Conservation (phyloP, 2,113 vertebrate species). For the Protobothrops flavoviridis region DNA sequence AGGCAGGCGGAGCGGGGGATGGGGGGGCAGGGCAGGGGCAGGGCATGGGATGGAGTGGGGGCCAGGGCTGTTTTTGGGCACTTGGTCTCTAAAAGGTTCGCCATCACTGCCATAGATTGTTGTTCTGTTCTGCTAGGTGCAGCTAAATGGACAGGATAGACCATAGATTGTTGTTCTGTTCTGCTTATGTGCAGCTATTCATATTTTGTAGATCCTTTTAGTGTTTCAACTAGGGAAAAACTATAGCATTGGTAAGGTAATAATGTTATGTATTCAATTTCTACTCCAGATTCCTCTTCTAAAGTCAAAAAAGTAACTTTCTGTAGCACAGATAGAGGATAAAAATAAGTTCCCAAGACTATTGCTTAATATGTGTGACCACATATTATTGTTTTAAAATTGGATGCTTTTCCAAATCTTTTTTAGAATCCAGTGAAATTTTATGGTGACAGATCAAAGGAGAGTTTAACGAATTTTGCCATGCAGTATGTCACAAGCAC, state of each 20-base stretch:
- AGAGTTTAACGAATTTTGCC: slow-evolving; percentile 83
- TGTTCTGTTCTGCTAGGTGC: too few relatives aligned
- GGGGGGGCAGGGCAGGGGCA: too few relatives aligned
- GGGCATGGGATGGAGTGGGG: too few relatives aligned
- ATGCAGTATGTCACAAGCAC: slow-evolving; percentile 89
- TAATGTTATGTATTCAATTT: background rate
- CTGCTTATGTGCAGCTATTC: background rate
- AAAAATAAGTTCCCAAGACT: background rate
- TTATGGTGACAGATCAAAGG: slow-evolving; percentile 82
- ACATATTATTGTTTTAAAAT: slow-evolving; percentile 29
- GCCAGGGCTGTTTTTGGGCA: too few relatives aligned
- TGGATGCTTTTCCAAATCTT: slow-evolving; percentile 5
- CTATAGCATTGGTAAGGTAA: background rate
- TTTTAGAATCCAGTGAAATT: slow-evolving; percentile 88
- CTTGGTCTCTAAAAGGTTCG: too few relatives aligned
- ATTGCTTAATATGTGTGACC: background rate
- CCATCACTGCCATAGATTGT: too few relatives aligned
- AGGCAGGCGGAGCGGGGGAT: too few relatives aligned
- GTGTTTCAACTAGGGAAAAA: background rate
- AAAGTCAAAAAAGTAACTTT: background rate
- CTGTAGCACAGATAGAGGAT: background rate
- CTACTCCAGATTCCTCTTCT: background rate
- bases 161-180: too few relatives aligned
- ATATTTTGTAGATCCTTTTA: background rate
- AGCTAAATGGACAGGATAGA: too few relatives aligned